Evolutionary conservation across 2,113 vertebrate genomes (phyloP).

Genomic region (Dicrurus megarhynchus): DNA sequence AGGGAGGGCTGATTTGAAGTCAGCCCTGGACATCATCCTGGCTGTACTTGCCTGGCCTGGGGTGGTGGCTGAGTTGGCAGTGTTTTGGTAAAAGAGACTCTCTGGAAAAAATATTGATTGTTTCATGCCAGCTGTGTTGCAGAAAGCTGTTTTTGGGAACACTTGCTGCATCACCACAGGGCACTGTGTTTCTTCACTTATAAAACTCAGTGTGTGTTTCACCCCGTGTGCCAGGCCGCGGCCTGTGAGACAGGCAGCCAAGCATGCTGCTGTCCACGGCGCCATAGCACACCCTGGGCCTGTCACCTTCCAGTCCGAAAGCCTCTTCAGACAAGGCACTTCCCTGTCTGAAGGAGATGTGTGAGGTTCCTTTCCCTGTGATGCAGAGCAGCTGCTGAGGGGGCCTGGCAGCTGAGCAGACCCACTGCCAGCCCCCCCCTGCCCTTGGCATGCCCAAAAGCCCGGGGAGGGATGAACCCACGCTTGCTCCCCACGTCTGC

Average conservation of each 20-base stretch:
- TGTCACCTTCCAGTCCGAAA: fast-evolving
- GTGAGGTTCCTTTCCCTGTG: neutral
- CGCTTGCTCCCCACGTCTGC: fast-evolving
- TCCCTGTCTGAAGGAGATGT: neutral
- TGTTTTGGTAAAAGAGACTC: neutral
- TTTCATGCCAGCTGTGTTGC: neutral
- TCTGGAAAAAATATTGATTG: neutral
- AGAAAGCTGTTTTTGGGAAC: neutral
- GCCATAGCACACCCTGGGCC: neutral
- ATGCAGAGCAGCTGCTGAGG: neutral
- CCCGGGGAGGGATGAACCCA: neutral
- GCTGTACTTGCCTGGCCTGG: fast-evolving
- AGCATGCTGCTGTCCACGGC: fast-evolving
- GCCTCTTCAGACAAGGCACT: neutral
- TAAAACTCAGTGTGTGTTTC: neutral
- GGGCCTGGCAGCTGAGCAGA: neutral
- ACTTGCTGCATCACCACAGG: neutral
- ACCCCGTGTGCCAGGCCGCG: fast-evolving
- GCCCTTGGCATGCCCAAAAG: fast-evolving
- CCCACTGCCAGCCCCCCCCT: neutral
- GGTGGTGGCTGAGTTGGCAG: neutral
- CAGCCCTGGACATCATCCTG: neutral
- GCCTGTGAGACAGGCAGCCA: neutral
- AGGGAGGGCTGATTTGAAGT: neutral
- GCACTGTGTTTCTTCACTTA: neutral